These are phyloP conservation scores for Dolichomitus sp. DNA, from an alignment of 2,888 invertebrate species.

Conservation along the genomic window DNA sequence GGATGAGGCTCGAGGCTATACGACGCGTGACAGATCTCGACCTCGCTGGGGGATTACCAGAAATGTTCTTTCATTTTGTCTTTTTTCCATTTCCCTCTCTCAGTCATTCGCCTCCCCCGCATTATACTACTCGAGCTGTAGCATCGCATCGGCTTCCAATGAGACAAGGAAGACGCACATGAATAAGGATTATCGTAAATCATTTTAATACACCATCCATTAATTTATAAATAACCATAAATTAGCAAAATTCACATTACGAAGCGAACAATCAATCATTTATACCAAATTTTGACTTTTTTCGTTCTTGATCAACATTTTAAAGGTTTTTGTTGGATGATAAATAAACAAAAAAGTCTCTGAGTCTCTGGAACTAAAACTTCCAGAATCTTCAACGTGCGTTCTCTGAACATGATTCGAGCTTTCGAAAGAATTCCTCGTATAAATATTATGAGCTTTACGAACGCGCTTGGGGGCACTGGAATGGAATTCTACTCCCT, in stretches of 20 bases:
- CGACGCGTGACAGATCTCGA: conserved; percentile 44
- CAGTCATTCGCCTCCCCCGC: conserved; percentile 21
- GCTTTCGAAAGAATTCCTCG: conserved; percentile 60
- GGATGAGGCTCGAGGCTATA: conserved; percentile 20
- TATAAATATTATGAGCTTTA: conserved; percentile 70
- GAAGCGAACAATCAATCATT: not conserved
- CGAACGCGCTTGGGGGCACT: conserved; percentile 8
- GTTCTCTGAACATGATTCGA: conserved; percentile 12
- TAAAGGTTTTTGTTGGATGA: not conserved
- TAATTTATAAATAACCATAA: conserved; percentile 27
- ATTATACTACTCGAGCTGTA: conserved; percentile 17
- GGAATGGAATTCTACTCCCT: conserved; percentile 35
- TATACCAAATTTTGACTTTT: not conserved
- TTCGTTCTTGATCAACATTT: conserved; percentile 3
- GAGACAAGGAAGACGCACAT: conserved; percentile 8
- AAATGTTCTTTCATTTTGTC: conserved; percentile 36
- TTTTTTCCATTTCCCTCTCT: conserved; percentile 1
- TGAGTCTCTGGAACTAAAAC: not conserved
- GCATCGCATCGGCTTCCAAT: conserved; percentile 10
- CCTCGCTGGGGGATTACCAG: conserved; percentile 40
- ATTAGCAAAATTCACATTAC: not conserved
- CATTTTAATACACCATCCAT: conserved; percentile 15
- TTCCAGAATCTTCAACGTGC: not conserved
- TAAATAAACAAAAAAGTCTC: conserved; percentile 17
- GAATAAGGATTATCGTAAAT: conserved; percentile 46